Conservation (phyloP, 2,797 vertebrate species). For the Nannoperca australis region DNA sequence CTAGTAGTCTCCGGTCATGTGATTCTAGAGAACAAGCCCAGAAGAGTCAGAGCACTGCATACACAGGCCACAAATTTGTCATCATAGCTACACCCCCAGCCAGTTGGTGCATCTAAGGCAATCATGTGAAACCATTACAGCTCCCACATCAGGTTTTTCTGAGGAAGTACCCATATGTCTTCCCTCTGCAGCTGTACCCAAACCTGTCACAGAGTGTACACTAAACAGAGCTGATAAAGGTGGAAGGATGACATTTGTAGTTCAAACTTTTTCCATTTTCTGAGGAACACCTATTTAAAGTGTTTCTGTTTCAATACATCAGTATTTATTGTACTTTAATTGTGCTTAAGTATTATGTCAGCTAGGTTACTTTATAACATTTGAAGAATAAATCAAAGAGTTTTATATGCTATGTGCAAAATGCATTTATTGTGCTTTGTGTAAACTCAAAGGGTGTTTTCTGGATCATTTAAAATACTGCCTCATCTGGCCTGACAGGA, state of each 20-base stretch:
- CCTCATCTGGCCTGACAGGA: neutral
- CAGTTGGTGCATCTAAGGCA: neutral
- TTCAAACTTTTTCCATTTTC: neutral
- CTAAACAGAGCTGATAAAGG: conserved; percentile 3
- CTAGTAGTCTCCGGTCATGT: conserved; percentile 62
- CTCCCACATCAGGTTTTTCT: conserved; percentile 41
- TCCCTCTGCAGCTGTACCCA: conserved; percentile 20
- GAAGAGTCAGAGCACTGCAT: conserved; percentile 26
- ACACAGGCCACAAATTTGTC: conserved; percentile 18
- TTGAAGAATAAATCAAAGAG: neutral
- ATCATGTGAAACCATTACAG: conserved; percentile 50
- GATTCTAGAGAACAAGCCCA: conserved; percentile 73
- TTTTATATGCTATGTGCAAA: neutral
- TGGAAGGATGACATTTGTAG: neutral
- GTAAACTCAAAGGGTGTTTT: neutral
- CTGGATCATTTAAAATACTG: neutral
- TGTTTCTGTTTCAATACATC: neutral
- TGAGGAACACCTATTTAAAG: neutral
- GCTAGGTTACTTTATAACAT: neutral
- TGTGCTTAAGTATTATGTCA: neutral
- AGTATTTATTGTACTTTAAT: neutral
- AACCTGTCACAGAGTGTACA: conserved; percentile 1
- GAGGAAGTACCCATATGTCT: conserved; percentile 25
- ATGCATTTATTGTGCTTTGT: neutral
- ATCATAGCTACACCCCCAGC: conserved; percentile 9